Percentiles rank a stretch among this genome's conserved stretches.
These are phyloP conservation scores for Cyphomyrus plagiostoma DNA, from an alignment of 2,113 vertebrate genomes.

Conservation along the genomic window DNA sequence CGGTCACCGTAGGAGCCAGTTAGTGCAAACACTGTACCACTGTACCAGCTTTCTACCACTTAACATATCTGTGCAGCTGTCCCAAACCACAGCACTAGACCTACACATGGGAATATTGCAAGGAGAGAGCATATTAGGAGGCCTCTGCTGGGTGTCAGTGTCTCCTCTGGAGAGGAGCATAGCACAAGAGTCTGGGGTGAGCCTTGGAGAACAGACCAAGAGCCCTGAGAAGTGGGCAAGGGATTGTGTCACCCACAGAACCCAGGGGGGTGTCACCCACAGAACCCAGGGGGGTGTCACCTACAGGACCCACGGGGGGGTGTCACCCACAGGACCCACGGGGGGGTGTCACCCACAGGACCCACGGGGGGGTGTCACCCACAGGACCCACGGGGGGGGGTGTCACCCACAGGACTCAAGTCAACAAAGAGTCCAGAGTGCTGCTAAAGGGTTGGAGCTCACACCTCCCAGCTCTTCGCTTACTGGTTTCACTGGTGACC, in stretches of 20 bases:
- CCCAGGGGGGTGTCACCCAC: too few species aligned
- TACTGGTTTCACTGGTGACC: conserved; percentile 68
- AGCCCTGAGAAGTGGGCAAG: neutral
- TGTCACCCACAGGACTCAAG: conserved; percentile 43
- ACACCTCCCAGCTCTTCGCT: conserved; percentile 80
- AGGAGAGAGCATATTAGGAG: neutral
- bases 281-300: neutral
- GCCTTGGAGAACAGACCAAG: neutral
- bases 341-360: neutral
- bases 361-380: conserved; percentile 42
- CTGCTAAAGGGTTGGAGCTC: conserved; percentile 76
- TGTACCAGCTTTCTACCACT: neutral
- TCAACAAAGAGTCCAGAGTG: conserved; percentile 88
- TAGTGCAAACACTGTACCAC: neutral
- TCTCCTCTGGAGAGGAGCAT: neutral
- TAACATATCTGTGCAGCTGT: neutral
- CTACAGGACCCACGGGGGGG: conserved; percentile 42
- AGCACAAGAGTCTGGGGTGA: neutral
- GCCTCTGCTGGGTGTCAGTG: neutral
- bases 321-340: too few species aligned
- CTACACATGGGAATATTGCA: neutral
- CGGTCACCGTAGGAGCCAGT: neutral
- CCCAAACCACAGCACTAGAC: neutral
- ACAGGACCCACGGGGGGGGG: too few species aligned
- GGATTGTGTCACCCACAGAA: too few species aligned